These are phyloP conservation scores for Saccopteryx bilineata DNA, from an alignment of 2,113 vertebrate genomes.

Conservation along the genomic window DNA sequence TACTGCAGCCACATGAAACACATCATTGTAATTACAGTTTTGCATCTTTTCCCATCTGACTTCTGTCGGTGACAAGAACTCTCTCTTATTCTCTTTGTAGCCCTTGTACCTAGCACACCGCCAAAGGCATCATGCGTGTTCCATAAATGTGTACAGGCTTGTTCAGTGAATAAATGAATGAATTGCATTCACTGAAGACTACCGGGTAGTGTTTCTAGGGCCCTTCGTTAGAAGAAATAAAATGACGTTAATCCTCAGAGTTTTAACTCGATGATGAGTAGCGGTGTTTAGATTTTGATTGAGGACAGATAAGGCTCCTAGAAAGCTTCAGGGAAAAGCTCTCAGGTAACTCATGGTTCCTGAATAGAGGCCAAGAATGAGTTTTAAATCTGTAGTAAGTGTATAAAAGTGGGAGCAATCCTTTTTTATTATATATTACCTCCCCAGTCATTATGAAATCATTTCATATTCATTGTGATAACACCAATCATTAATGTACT, in stretches of 20 bases:
- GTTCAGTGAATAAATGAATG: not conserved
- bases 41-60: not conserved
- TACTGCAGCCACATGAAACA: not conserved
- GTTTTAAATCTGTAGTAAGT: constrained; percentile 83
- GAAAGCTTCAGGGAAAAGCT: constrained; percentile 75
- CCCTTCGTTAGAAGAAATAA: not conserved
- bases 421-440: constrained; percentile 86
- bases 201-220: not conserved
- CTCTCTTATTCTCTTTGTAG: not conserved
- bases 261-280: not conserved
- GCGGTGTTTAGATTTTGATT: constrained; percentile 22
- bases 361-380: constrained; percentile 84
- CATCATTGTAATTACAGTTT: not conserved
- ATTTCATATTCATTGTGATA: constrained; percentile 89
- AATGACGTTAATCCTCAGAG: not conserved
- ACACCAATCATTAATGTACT: constrained; percentile 88
- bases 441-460: constrained; percentile 88
- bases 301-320: constrained; percentile 45
- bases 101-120: not conserved
- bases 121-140: not conserved
- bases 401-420: constrained; percentile 84
- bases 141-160: not conserved
- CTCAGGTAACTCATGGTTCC: constrained; percentile 75
- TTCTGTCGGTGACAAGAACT: not conserved
- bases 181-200: not conserved